Conservation (phyloP, 2,113 vertebrate species). For the Addax nasomaculatus region DNA sequence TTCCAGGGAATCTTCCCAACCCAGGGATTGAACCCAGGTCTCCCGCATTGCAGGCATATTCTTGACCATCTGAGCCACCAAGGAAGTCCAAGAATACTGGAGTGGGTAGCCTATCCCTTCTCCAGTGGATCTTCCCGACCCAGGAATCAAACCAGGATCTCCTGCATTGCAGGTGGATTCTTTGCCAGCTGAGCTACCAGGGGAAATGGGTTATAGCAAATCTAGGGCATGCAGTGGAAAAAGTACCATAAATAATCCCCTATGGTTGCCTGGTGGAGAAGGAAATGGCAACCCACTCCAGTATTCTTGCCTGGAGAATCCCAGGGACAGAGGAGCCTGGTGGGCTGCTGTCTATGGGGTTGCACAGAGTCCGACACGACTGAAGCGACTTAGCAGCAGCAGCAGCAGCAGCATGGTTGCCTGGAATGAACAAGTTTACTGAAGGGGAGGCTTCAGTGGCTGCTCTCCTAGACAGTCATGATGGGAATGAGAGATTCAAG, state of each 20-base stretch:
- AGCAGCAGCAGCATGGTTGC: not conserved
- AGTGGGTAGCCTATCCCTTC: not conserved
- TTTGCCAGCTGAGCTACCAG: not conserved
- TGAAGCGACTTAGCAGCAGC: not conserved
- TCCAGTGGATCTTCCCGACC: not conserved
- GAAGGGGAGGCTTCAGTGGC: not conserved
- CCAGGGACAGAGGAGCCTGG: not conserved
- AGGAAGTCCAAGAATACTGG: not conserved
- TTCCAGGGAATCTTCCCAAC: not conserved
- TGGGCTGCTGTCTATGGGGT: not conserved
- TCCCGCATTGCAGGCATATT: not conserved
- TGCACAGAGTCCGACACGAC: accelerated
- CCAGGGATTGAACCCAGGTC: not conserved
- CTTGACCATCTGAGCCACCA: not conserved
- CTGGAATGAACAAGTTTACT: not conserved
- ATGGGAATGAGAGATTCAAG: not conserved
- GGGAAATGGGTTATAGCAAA: not conserved
- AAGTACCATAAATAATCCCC: not conserved
- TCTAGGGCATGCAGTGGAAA: not conserved
- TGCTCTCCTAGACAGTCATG: not conserved
- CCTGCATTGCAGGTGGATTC: not conserved
- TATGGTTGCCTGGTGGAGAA: not conserved
- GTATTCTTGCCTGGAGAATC: not conserved
- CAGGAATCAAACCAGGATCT: not conserved
- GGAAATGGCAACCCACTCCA: not conserved